Conservation (phyloP, 2,113 vertebrate species). For the Maylandia zebra region DNA sequence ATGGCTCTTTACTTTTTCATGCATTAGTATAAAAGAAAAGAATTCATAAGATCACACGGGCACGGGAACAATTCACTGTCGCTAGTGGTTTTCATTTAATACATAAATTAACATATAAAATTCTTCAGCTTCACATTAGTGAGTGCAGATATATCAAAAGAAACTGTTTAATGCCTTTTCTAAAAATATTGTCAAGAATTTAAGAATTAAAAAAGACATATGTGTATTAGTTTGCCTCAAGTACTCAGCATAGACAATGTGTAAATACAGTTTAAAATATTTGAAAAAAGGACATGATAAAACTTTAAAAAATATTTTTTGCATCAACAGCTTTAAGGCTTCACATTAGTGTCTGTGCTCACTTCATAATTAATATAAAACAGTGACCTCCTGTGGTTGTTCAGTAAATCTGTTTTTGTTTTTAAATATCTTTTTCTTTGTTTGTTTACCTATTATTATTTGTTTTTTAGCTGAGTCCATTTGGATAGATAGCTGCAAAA, state of each 20-base stretch:
- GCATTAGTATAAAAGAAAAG: not conserved
- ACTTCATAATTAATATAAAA: constrained; percentile 9
- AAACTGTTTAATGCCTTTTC: not conserved
- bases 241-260: not conserved
- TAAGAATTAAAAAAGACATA: not conserved
- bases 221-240: not conserved
- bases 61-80: not conserved
- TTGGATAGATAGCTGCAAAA: not conserved
- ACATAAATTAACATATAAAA: not conserved
- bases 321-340: not conserved
- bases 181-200: not conserved
- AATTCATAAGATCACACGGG: not conserved
- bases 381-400: constrained; percentile 51
- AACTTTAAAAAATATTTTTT: not conserved
- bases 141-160: not conserved
- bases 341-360: not conserved
- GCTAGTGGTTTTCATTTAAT: not conserved
- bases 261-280: not conserved
- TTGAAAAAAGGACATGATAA: not conserved
- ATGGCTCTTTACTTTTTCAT: not conserved
- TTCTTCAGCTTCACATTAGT: not conserved
- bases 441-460: not conserved
- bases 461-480: not conserved
- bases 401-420: not conserved
- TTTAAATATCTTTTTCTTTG: not conserved